A percentile compares a stretch with the other conserved stretches of the same genome.
phyloP scores from a whole-genome alignment of 2,113 vertebrate genomes.

The Noturus placidus region DNA sequence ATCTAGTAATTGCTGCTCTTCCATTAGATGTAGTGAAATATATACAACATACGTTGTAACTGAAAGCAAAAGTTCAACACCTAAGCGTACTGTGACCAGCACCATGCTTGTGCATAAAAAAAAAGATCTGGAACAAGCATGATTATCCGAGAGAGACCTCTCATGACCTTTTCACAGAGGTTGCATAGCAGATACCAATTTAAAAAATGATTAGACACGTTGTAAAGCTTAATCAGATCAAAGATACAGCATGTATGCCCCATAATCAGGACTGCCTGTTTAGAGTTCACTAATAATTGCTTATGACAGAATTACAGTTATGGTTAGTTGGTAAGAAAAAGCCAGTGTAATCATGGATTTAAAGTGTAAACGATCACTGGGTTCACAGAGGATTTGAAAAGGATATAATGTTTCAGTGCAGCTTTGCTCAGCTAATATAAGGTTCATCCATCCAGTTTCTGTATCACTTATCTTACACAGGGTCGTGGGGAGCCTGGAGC shows the following conservation, averaged over 20 bases:
- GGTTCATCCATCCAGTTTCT: no score
- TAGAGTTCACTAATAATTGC: background rate
- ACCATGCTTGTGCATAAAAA: background rate
- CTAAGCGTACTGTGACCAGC: constrained; percentile 11
- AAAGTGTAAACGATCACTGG: background rate
- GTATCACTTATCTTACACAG: no score
- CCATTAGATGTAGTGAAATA: background rate
- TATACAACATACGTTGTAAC: background rate
- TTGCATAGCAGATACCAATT: background rate
- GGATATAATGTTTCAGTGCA: background rate
- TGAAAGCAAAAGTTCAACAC: constrained; percentile 51
- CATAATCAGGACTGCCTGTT: background rate
- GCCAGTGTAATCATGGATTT: background rate
- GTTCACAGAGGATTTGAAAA: background rate
- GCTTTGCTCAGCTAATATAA: background rate
- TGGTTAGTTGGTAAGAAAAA: background rate
- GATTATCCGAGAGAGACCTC: background rate
- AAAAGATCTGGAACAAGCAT: no score
- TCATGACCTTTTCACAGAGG: background rate
- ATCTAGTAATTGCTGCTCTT: background rate
- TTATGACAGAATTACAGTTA: background rate
- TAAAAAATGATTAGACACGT: no score
- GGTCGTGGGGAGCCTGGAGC: no score
- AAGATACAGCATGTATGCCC: background rate
- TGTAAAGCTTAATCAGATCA: background rate